Base-by-base conservation (phyloP, 92 coral and sea anemone genomes). In the Heteractis magnifica region DNA sequence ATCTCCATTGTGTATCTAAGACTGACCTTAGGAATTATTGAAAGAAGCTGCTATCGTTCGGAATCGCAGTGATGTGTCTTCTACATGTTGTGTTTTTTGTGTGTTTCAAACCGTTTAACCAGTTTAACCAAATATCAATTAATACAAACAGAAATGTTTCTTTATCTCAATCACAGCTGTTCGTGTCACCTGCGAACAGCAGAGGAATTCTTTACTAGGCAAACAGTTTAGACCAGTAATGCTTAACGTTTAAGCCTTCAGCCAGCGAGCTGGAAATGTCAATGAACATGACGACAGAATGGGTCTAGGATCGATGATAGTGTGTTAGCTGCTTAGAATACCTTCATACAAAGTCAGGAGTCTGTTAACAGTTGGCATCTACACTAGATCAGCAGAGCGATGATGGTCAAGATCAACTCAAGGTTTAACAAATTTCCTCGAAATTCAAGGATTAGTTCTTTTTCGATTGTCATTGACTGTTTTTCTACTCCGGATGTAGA, bases 341-440 rank as follows among this genome's bases (percentile, higher is more conserved):
- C 65, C 49, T 81, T 68, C 53, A 81, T 81, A 10, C 13, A 50
- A 81, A 77, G 84, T 81, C 84, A 71, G 76, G 77, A 49, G 77
- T 71, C 73, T 81, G 84, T 81, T 81, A 81, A 81, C 84, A 65
- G 84, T 51, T 19, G 34, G 55, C 72, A 20, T 20, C 44, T 50
- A 4, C 12, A 6, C 23, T n/a, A 11, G 70, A 34, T 34, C 76
- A 50, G 62, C 4, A 10, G 41, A 15, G 58, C 23, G 59, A 51
- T 52, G 59, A 20, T 76, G 12, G 41, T 51, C 53, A 16, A 41
- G 44, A 8, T 23, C 23, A 14, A 51, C 73, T 59, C 9, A 41
- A 56, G 53, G 56, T 65, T 44, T 49, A 56, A 60, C n/a, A 48
- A 65, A 56, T 76, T 8, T 76, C 41, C 15, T 72, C 34, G n/a